Evolutionary conservation across 2,113 vertebrate genomes (phyloP).

Genomic region (Aepyceros melampus): DNA sequence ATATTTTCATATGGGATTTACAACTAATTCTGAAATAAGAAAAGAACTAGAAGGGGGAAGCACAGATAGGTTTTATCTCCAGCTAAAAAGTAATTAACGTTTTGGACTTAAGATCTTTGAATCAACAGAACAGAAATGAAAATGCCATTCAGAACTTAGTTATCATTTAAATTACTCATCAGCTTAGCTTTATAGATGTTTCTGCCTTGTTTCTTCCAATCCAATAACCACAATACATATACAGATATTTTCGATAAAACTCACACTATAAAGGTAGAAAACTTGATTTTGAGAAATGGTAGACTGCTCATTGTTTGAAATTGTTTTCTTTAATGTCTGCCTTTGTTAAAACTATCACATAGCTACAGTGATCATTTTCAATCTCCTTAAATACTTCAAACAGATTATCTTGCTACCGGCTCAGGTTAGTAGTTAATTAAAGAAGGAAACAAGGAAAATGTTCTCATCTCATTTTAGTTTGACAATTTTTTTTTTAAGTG

Average conservation of each 20-base stretch:
- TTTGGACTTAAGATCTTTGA: neutral
- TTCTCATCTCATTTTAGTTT: neutral
- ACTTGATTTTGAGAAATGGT: neutral
- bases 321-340: neutral
- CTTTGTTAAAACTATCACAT: neutral
- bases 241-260: neutral
- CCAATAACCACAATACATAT: neutral
- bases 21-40: neutral
- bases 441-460: neutral
- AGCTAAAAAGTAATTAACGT: neutral
- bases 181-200: neutral
- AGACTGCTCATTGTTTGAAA: neutral
- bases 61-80: neutral
- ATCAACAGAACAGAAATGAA: slow-evolving; percentile 1
- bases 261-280: neutral
- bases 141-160: slow-evolving; percentile 23
- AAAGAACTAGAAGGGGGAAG: neutral
- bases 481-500: neutral
- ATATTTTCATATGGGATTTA: neutral
- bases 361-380: neutral
- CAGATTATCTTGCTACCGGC: neutral
- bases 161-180: slow-evolving; percentile 6
- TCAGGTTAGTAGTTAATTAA: slow-evolving; percentile 19
- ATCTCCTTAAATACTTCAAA: neutral
- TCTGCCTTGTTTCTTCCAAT: neutral